phyloP scores from a whole-genome alignment of 2,888 invertebrate genomes.

The Operophtera brumata region DNA sequence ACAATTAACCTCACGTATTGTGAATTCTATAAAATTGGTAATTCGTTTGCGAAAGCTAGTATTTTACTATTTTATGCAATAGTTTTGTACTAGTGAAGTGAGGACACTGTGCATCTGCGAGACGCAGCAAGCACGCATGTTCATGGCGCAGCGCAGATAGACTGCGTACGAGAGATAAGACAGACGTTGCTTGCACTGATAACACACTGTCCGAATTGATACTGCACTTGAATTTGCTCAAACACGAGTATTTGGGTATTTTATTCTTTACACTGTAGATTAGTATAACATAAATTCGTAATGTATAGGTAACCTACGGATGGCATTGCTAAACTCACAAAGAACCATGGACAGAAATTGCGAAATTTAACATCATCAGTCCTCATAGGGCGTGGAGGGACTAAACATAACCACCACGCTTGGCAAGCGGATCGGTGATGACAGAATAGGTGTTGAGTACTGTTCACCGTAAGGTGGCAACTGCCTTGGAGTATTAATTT shows the following conservation, averaged over 20 bases:
- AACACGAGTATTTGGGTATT: conserved; percentile 29
- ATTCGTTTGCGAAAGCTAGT: conserved; percentile 71
- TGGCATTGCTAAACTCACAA: no score
- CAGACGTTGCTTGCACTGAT: conserved; percentile 52
- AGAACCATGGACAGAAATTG: no score
- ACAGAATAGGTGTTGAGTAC: no score
- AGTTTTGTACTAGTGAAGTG: conserved; percentile 56
- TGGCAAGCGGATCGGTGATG: no score
- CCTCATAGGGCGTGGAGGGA: no score
- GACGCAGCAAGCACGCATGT: conserved; percentile 69
- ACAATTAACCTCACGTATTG: conserved; percentile 70
- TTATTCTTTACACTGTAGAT: background rate
- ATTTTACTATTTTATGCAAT: conserved; percentile 54
- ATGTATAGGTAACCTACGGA: no score
- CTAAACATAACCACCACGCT: no score
- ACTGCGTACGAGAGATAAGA: conserved; percentile 66
- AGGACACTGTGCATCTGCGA: conserved; percentile 57
- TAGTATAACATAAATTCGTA: no score
- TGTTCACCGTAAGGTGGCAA: no score
- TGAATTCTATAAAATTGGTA: conserved; percentile 58
- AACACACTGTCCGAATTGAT: conserved; percentile 53
- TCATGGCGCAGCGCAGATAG: conserved; percentile 60
- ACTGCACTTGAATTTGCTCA: conserved; percentile 55
- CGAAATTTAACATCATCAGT: no score
- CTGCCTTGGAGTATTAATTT: no score